Conservation (phyloP, 1,140 invertebrate genomes). For the Diachasma alloeum region DNA sequence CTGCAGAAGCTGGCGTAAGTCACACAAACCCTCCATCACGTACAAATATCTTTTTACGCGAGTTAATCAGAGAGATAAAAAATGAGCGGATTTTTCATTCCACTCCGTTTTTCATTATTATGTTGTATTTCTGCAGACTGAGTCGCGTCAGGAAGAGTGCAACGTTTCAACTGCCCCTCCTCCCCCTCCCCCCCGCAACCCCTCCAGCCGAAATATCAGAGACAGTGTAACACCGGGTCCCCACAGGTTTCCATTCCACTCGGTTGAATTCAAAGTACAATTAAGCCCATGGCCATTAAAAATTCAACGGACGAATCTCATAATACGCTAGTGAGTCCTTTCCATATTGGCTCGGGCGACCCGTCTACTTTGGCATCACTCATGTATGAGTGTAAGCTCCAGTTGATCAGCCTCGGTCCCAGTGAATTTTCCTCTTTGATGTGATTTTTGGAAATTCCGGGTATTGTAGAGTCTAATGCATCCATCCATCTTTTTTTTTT, state of each 20-base stretch:
- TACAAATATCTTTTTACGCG: background rate
- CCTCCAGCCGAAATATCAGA: constrained; percentile 7
- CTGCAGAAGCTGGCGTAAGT: no score
- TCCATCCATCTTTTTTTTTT: no score
- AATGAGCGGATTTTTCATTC: background rate
- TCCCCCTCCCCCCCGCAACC: no score
- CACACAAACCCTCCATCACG: background rate
- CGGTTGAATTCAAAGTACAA: constrained; percentile 49
- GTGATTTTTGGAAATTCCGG: background rate
- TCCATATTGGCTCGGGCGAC: constrained; percentile 13
- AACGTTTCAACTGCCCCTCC: constrained; percentile 4
- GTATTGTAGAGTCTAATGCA: background rate
- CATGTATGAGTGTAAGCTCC: background rate
- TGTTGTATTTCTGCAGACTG: background rate
- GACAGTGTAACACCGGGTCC: constrained; percentile 7
- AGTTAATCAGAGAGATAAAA: background rate
- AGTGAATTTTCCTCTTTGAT: background rate
- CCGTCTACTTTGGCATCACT: constrained; percentile 3
- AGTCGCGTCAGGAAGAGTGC: background rate
- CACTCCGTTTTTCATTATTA: background rate
- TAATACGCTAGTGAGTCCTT: constrained; percentile 37
- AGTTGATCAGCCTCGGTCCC: background rate
- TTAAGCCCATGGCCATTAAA: constrained; percentile 49
- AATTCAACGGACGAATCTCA: constrained; percentile 43
- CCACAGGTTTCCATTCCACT: constrained; percentile 28